These are phyloP conservation scores for Proterorhinus semilunaris DNA, from an alignment of 2,113 vertebrate genomes.

Conservation along the genomic window DNA sequence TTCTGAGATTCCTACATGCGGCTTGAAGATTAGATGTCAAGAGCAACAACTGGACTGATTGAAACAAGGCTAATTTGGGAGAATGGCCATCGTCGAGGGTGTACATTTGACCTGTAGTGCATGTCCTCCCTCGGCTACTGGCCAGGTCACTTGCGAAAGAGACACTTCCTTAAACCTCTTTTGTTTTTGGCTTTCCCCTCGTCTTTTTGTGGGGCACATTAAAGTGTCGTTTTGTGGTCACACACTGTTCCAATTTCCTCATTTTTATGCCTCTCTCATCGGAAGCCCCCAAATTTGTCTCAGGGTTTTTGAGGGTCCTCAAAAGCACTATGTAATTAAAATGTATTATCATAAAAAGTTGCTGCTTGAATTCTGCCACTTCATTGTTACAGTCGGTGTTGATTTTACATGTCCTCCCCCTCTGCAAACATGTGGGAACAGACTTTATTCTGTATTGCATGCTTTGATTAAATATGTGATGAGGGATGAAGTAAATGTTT, in stretches of 20 bases:
- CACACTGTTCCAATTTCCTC: constrained; percentile 74
- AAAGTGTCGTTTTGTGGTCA: constrained; percentile 74
- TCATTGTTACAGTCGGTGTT: constrained; percentile 9
- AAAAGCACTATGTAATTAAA: too few species aligned
- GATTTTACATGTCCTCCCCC: background rate
- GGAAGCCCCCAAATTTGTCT: constrained; percentile 57
- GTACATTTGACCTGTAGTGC: constrained; percentile 49
- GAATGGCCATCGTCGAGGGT: constrained; percentile 8
- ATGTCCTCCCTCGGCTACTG: constrained; percentile 56
- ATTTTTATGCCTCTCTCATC: constrained; percentile 51
- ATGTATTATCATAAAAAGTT: constrained; percentile 57
- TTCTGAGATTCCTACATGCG: constrained; percentile 4
- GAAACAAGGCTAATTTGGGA: constrained; percentile 28
- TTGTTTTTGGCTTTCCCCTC: constrained; percentile 74
- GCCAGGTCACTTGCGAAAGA: constrained; percentile 71
- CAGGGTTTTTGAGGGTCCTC: too few species aligned
- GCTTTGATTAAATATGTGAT: background rate
- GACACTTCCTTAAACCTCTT: constrained; percentile 63
- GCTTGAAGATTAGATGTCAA: constrained; percentile 18
- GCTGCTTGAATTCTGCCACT: constrained; percentile 60
- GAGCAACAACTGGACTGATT: background rate
- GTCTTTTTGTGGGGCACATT: constrained; percentile 68
- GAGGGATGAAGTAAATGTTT: background rate
- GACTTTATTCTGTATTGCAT: background rate
- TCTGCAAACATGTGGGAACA: background rate